Conservation (phyloP, 2,113 vertebrate species). For the Neogobius melanostomus region DNA sequence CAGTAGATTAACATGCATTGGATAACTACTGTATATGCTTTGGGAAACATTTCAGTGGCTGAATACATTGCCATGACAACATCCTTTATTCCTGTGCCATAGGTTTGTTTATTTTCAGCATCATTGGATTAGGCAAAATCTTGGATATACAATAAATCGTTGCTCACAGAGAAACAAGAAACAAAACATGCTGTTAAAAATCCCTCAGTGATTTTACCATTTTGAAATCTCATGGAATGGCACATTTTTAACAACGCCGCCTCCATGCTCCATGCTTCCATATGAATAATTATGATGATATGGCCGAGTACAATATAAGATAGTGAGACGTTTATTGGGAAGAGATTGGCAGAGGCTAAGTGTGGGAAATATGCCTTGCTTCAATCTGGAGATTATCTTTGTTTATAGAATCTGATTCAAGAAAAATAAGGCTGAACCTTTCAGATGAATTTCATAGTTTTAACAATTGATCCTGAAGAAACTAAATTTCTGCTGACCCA, state of each 20-base stretch:
- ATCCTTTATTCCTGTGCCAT: background rate
- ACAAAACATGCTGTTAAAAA: background rate
- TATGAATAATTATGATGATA: background rate
- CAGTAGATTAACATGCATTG: background rate
- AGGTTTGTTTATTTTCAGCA: constrained; percentile 6
- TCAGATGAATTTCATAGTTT: constrained; percentile 30
- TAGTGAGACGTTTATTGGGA: background rate
- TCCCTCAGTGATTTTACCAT: background rate
- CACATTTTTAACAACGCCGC: background rate
- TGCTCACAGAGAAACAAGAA: background rate
- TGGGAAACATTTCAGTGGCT: background rate
- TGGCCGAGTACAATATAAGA: background rate
- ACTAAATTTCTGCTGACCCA: constrained; percentile 19
- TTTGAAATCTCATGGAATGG: background rate
- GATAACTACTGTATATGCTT: background rate
- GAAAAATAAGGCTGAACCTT: constrained; percentile 46
- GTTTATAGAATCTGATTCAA: constrained; percentile 36
- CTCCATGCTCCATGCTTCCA: background rate
- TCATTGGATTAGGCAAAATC: background rate
- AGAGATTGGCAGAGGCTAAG: background rate
- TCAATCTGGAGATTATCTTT: constrained; percentile 17
- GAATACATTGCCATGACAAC: background rate
- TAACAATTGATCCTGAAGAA: constrained; percentile 13
- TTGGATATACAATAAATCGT: background rate
- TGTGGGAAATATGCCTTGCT: constrained; percentile 39